phyloP scores from a whole-genome alignment of 1,140 invertebrate species.

The Ephestia elutella region DNA sequence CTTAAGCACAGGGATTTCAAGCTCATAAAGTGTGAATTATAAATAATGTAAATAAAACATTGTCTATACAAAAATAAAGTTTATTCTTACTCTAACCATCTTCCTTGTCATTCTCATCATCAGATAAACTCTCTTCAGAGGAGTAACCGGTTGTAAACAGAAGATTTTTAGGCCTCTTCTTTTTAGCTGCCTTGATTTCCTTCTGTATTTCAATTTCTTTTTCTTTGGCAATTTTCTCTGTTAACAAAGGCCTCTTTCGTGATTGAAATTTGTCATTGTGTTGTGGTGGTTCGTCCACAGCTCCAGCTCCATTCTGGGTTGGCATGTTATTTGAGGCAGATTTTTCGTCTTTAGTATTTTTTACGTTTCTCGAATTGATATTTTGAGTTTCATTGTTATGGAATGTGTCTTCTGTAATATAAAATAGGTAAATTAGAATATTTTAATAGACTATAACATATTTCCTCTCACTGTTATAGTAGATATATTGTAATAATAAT shows the following conservation, averaged over 20 bases:
- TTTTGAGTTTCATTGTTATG: conserved; percentile 27
- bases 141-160: conserved; percentile 71
- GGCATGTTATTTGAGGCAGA: conserved; percentile 5
- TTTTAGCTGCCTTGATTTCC: conserved; percentile 61
- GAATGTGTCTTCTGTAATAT: conserved; percentile 60
- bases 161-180: conserved; percentile 67
- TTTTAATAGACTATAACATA: no score
- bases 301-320: neutral
- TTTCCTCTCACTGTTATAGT: no score
- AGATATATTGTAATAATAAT: no score
- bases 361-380: neutral
- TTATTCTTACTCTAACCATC: conserved; percentile 23
- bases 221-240: conserved; percentile 62
- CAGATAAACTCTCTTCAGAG: conserved; percentile 62
- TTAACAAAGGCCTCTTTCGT: conserved; percentile 48
- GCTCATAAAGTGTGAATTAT: no score
- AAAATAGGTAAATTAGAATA: neutral
- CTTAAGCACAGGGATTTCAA: no score
- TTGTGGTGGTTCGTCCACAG: neutral
- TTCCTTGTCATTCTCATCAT: conserved; percentile 44
- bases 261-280: neutral
- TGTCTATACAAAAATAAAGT: conserved; percentile 7
- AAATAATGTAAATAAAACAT: neutral
- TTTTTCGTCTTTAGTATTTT: neutral
- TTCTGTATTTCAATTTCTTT: conserved; percentile 61